Conservation (phyloP, 2,888 invertebrate species). For the Mesorhabditis belari region DNA sequence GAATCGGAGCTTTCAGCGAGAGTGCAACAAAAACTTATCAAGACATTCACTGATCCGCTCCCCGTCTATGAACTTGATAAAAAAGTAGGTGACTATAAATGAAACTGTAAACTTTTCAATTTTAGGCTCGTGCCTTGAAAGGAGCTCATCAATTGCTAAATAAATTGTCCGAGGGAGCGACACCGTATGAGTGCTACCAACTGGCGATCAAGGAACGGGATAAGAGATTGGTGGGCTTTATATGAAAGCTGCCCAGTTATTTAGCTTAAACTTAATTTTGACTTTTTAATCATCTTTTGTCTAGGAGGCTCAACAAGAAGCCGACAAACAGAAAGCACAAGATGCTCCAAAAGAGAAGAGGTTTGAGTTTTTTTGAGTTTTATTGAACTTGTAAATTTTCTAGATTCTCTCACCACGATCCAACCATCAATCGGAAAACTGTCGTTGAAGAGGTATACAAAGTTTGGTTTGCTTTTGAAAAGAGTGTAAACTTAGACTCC, state of each 20-base stretch:
- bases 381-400: background rate
- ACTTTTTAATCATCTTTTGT: background rate
- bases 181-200: constrained; percentile 29
- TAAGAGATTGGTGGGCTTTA: constrained; percentile 7
- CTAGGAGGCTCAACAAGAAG: constrained; percentile 10
- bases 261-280: background rate
- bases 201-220: constrained; percentile 21
- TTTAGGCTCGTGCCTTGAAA: background rate
- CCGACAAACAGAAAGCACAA: constrained; percentile 11
- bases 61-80: no score
- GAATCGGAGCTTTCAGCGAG: no score
- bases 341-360: constrained; percentile 14
- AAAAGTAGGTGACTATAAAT: background rate
- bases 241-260: background rate
- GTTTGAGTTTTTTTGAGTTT: no score
- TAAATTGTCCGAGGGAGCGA: constrained; percentile 22
- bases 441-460: constrained; percentile 11
- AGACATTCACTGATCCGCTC: no score
- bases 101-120: background rate
- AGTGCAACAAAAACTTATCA: no score
- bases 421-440: constrained; percentile 20
- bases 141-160: background rate
- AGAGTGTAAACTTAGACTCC: background rate
- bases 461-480: background rate
- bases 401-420: constrained; percentile 27